Evolutionary conservation across 2,888 invertebrate species (phyloP).

Genomic region (Cheilosia impressa): DNA sequence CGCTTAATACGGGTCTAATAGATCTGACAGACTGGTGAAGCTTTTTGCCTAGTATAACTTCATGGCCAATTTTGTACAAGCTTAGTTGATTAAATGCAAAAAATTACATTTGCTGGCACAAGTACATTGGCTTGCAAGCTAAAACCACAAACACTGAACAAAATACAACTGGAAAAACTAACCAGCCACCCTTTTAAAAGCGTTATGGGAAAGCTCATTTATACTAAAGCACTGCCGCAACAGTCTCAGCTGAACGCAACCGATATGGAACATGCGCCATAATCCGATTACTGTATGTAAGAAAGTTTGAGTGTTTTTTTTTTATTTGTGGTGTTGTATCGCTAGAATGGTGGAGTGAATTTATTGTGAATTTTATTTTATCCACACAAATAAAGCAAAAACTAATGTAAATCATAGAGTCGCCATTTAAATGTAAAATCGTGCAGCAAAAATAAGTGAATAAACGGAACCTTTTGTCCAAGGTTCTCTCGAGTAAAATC

Average conservation of each 20-base stretch:
- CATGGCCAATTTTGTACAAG: no score
- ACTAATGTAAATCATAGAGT: constrained; percentile 33
- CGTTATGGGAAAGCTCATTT: constrained; percentile 29
- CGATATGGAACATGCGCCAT: constrained; percentile 69
- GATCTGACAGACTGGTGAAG: no score
- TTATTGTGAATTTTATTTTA: constrained; percentile 70
- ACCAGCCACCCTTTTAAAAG: constrained; percentile 11
- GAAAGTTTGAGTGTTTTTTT: constrained; percentile 70
- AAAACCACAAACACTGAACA: no score
- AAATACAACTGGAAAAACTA: neutral
- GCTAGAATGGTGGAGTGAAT: constrained; percentile 73
- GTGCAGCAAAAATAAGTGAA: constrained; percentile 35
- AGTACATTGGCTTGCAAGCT: no score
- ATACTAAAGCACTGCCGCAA: constrained; percentile 42
- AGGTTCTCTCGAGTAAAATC: constrained; percentile 18
- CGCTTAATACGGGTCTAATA: no score
- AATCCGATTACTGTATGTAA: constrained; percentile 71
- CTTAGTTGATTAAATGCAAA: no score
- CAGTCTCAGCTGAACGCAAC: constrained; percentile 49
- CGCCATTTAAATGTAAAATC: constrained; percentile 61
- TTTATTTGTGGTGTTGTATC: constrained; percentile 74
- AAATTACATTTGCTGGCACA: no score
- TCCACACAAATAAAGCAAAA: constrained; percentile 49
- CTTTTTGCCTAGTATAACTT: no score
- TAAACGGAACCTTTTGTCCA: constrained; percentile 31